Evolutionary conservation across 2,113 vertebrate genomes (phyloP).

Genomic region (Sebastes schlegelii): DNA sequence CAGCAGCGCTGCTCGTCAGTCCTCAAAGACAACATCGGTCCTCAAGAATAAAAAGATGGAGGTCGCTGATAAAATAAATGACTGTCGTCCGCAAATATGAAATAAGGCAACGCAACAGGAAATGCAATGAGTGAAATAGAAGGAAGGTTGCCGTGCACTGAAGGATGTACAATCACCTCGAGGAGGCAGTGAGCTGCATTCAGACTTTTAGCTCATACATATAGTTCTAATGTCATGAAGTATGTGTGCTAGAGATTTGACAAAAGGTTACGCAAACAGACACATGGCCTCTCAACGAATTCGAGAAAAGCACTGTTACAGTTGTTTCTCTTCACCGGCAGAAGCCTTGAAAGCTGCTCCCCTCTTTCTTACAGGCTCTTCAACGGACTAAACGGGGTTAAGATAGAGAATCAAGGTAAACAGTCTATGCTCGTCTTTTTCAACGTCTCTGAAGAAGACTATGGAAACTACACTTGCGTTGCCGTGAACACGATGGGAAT

Average conservation of each 20-base stretch:
- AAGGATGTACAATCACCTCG: background rate
- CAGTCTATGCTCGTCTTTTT: constrained; percentile 96
- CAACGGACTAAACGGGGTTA: constrained; percentile 90
- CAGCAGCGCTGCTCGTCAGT: constrained; percentile 25
- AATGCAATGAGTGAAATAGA: constrained; percentile 20
- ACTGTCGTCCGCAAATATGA: constrained; percentile 10
- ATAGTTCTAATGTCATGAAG: background rate
- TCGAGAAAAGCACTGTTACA: background rate
- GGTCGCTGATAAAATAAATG: constrained; percentile 49
- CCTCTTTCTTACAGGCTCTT: constrained; percentile 84
- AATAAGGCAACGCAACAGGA: constrained; percentile 21
- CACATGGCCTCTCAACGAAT: background rate
- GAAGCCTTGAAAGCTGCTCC: background rate
- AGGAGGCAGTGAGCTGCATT: background rate
- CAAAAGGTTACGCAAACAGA: background rate
- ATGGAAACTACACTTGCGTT: constrained; percentile 99
- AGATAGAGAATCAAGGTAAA: constrained; percentile 95
- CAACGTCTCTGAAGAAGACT: constrained; percentile 98
- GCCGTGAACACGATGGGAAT: constrained; percentile 95
- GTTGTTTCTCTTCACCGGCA: background rate
- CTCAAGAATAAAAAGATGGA: constrained; percentile 45
- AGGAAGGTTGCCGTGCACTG: background rate
- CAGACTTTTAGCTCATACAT: background rate
- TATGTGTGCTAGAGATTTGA: background rate
- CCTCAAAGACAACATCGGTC: constrained; percentile 32